Percentiles rank a stretch among this genome's conserved stretches.
Conservation (phyloP, 2,888 invertebrate genomes). For the Linyphia triangularis region DNA sequence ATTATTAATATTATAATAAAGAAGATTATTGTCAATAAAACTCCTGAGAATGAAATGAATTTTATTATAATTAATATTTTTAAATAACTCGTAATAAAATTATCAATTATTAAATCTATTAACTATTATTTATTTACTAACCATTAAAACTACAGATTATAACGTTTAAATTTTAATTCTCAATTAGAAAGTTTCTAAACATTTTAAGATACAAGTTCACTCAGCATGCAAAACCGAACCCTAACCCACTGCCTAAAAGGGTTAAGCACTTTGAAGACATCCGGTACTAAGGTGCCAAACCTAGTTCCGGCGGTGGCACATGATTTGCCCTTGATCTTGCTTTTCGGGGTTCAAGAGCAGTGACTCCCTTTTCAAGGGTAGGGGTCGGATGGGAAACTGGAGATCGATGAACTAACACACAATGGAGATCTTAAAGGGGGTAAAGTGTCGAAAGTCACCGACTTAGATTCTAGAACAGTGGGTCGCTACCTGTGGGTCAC, state of each 20-base stretch:
- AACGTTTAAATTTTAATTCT: too few relatives aligned
- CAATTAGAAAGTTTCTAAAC: too few relatives aligned
- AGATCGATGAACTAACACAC: conserved; percentile 55
- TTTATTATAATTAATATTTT: too few relatives aligned
- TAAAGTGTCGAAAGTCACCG: conserved; percentile 1
- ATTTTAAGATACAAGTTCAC: too few relatives aligned
- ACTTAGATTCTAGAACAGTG: neutral
- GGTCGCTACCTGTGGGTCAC: neutral
- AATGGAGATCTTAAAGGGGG: neutral
- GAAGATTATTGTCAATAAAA: too few relatives aligned
- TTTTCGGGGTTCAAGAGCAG: conserved; percentile 65
- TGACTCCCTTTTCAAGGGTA: conserved; percentile 60
- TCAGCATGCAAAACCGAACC: neutral
- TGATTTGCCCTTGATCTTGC: conserved; percentile 66
- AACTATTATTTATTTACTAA: too few relatives aligned
- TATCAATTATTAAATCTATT: too few relatives aligned
- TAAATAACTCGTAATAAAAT: too few relatives aligned
- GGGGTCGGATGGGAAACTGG: conserved; percentile 40
- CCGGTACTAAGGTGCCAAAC: conserved; percentile 72
- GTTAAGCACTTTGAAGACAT: conserved; percentile 22
- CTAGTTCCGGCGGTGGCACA: conserved; percentile 67
- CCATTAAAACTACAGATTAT: too few relatives aligned
- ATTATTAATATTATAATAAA: too few relatives aligned
- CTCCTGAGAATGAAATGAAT: too few relatives aligned
- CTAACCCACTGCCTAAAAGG: neutral